Base-by-base conservation (phyloP, 2,113 vertebrate species). In the Tamias sibiricus region DNA sequence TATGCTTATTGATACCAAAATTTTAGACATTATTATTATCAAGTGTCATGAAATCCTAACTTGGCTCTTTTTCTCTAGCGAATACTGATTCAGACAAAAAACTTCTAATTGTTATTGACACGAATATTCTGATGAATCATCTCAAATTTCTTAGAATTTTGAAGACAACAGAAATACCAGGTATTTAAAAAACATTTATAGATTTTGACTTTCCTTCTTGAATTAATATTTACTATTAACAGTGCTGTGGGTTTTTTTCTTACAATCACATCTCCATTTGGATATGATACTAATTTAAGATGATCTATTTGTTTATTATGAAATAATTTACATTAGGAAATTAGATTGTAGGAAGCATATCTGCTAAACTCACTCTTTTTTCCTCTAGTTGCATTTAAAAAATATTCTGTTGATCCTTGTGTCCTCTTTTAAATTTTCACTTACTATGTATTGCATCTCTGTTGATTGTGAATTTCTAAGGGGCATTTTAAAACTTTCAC, bases 91-190 rank as follows among this genome's bases (percentile, higher is more conserved):
- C 96, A 92, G 98, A 98, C 84, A 98, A 98, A 97, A 98, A 98
- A 72, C 97, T 99, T 0, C 96, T 99, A 47, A 98, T 99, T 89
- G 99, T 99, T 93, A 98, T 99, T 95, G 99, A 99, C 97, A 99
- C 99, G 95, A 99, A 99, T 97, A 98, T 99, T 98, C 99, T 99
- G 95, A 99, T 99, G 95, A 99, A 99, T 98, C 99, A 99, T 97
- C 98, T 99, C 94, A 99, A 99, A 80, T 99, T 99, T 98, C 98
- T 99, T 96, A 99, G 98, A 97, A 98, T 98, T 97, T 99, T 99
- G 85, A 98, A 96, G 96, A 98, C 98, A 91, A 98, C 97, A 82
- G 99, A 99, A 95, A 98, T 99, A 74, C 98, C 98, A 99, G 99
- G 99, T 99, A 97, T 90, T 97, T 97, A 57, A 10, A 89, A 86